Percentiles rank a stretch among this genome's conserved stretches.
Evolutionary conservation across 2,888 invertebrate genomes (phyloP).

Genomic region (Acleris laterana): DNA sequence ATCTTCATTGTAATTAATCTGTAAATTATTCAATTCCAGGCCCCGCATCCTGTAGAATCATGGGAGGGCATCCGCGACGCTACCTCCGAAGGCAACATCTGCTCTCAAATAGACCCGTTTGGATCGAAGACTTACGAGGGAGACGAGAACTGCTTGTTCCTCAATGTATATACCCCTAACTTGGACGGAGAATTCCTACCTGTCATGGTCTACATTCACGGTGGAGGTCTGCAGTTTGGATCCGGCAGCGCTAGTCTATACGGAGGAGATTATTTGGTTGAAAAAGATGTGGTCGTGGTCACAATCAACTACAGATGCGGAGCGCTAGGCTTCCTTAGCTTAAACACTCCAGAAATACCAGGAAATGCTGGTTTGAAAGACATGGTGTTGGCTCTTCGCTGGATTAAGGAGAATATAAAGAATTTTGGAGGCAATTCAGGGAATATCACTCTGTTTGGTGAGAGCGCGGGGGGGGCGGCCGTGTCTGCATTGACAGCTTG

Average conservation of each 20-base stretch:
- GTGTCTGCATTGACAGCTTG: constrained; percentile 66
- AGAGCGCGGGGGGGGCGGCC: constrained; percentile 65
- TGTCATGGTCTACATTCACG: constrained; percentile 85
- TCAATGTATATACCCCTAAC: constrained; percentile 87
- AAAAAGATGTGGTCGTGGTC: constrained; percentile 83
- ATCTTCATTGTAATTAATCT: background rate
- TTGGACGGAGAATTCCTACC: constrained; percentile 78
- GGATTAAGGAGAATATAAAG: constrained; percentile 73
- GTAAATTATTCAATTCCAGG: constrained; percentile 63
- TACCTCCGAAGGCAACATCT: constrained; percentile 84
- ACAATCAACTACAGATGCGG: constrained; percentile 83
- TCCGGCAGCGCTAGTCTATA: constrained; percentile 77
- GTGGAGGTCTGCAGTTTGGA: constrained; percentile 80
- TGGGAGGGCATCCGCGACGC: constrained; percentile 86
- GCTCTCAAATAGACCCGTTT: constrained; percentile 82
- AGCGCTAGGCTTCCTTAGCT: constrained; percentile 68
- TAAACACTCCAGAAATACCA: constrained; percentile 75
- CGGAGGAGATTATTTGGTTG: constrained; percentile 81
- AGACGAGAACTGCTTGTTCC: constrained; percentile 87
- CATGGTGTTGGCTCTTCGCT: constrained; percentile 66
- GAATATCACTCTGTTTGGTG: constrained; percentile 73
- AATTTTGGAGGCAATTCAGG: constrained; percentile 74
- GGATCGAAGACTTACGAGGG: constrained; percentile 74
- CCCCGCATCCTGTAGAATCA: constrained; percentile 81
- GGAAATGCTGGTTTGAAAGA: constrained; percentile 78